Evolutionary conservation across 23 tunicate species (phyloP).

Genomic region (Ciona savignyi): DNA sequence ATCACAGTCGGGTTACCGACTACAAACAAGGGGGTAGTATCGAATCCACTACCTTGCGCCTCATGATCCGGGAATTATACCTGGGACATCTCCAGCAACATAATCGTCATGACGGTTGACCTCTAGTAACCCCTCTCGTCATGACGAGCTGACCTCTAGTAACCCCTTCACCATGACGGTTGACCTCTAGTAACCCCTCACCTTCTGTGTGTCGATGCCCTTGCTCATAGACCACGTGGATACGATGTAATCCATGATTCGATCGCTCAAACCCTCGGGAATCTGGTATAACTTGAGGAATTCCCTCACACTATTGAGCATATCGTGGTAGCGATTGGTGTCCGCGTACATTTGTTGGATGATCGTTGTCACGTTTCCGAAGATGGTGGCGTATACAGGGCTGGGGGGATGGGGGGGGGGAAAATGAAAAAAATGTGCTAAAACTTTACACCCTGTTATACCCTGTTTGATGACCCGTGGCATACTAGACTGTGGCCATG

Average conservation of each 20-base stretch:
- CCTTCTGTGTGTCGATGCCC: conserved; percentile 93
- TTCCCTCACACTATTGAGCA: conserved; percentile 92
- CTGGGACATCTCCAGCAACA: no score
- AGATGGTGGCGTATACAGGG: conserved; percentile 90
- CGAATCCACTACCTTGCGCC: no score
- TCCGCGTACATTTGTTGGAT: conserved; percentile 99
- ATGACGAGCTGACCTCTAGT: neutral
- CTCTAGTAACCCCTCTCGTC: no score
- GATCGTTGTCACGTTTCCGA: conserved; percentile 98
- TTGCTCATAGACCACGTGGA: conserved; percentile 98
- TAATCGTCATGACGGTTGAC: no score
- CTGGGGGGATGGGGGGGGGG: conserved; percentile 20
- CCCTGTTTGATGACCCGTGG: no score
- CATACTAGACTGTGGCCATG: no score
- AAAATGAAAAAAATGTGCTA: no score
- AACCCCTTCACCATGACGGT: neutral
- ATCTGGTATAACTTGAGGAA: conserved; percentile 86
- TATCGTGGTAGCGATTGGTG: conserved; percentile 96
- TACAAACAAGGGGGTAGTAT: no score
- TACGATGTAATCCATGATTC: conserved; percentile 98
- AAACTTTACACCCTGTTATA: no score
- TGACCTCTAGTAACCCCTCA: neutral
- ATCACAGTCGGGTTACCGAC: no score
- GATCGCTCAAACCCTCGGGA: conserved; percentile 70
- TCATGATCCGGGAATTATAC: no score